phyloP scores from a whole-genome alignment of 2,888 invertebrate genomes.

The Sceliomorpha sp. region DNA sequence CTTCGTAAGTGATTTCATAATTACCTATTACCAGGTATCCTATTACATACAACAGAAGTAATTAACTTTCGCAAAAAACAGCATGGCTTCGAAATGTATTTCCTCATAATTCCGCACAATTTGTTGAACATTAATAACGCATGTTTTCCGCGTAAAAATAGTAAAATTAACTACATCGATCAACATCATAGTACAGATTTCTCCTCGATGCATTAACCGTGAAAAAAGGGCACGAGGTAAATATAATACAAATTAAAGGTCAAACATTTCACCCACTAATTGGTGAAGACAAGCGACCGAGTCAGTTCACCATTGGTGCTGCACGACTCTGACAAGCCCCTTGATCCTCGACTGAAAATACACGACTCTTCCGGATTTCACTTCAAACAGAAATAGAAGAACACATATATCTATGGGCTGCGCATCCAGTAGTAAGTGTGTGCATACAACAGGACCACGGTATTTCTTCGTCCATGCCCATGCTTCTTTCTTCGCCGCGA shows the following conservation, averaged over 20 bases:
- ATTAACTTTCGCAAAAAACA: too few species aligned
- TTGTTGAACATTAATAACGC: too few species aligned
- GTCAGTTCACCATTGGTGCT: constrained; percentile 23
- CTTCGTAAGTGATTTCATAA: too few species aligned
- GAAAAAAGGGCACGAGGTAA: background rate
- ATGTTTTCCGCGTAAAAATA: too few species aligned
- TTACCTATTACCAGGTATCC: too few species aligned
- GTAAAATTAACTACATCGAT: too few species aligned
- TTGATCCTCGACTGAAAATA: constrained; percentile 12
- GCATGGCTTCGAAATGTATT: too few species aligned
- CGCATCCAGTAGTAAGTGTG: constrained; percentile 42
- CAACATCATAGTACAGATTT: too few species aligned
- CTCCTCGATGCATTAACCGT: too few species aligned
- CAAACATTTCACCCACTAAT: constrained; percentile 39
- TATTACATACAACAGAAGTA: too few species aligned
- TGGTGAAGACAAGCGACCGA: constrained; percentile 33
- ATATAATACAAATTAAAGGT: constrained; percentile 28
- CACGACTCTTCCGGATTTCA: constrained; percentile 48
- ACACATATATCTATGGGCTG: constrained; percentile 37
- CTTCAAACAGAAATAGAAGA: constrained; percentile 38
- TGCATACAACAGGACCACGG: constrained; percentile 49
- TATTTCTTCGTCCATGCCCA: constrained; percentile 48
- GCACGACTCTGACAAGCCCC: constrained; percentile 2
- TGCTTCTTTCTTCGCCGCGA: constrained; percentile 30
- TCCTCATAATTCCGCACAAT: too few species aligned